These are phyloP conservation scores for Nebria ingens DNA, from an alignment of 1,140 invertebrate species.

Conservation along the genomic window DNA sequence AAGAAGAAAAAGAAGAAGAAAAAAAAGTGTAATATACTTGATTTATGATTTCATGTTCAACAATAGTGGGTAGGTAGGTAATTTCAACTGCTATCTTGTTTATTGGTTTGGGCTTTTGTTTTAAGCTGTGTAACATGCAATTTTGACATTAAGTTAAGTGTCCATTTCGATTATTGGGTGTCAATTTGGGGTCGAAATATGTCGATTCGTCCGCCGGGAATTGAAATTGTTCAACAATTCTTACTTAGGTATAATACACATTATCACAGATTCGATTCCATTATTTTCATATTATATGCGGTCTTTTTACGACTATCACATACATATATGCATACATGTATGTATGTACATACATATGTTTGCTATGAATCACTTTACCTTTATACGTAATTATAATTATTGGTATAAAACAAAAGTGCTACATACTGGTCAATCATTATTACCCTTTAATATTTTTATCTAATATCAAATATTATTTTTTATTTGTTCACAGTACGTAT, in stretches of 20 bases:
- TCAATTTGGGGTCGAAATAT: constrained; percentile 12
- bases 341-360: neutral
- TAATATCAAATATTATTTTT: too few species aligned
- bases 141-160: constrained; percentile 17
- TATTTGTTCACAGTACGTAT: too few species aligned
- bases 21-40: too few species aligned
- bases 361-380: too few species aligned
- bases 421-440: too few species aligned
- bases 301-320: too few species aligned
- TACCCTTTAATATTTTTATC: too few species aligned
- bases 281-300: constrained; percentile 7
- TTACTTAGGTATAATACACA: neutral
- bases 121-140: constrained; percentile 16
- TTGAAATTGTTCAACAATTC: neutral
- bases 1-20: too few species aligned
- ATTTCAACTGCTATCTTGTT: constrained; percentile 7
- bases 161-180: constrained; percentile 16
- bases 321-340: neutral
- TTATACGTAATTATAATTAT: too few species aligned
- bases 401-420: too few species aligned
- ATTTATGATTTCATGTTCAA: too few species aligned
- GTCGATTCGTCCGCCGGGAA: neutral
- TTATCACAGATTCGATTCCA: constrained; percentile 3
- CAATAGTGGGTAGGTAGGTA: neutral
- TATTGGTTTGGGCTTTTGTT: constrained; percentile 1